These are phyloP conservation scores for Drosophila repletoides DNA, from an alignment of 1,140 invertebrate species.

Conservation along the genomic window DNA sequence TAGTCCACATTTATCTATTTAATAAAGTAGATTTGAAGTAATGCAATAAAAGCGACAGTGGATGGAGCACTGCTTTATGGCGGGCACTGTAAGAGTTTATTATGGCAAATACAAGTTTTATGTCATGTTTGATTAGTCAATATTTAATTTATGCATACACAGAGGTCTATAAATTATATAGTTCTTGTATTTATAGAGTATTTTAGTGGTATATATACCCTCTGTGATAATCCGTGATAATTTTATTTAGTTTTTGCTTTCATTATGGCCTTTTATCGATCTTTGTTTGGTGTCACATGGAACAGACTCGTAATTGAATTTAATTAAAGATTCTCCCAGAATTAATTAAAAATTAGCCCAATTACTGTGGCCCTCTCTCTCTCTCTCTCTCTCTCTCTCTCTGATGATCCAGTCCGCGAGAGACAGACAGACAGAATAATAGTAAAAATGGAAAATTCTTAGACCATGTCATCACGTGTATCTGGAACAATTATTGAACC, in stretches of 20 bases:
- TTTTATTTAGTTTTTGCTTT: constrained; percentile 29
- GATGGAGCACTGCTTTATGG: constrained; percentile 8
- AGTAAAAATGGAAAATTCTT: constrained; percentile 34
- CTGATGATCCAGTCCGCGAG: too few relatives aligned
- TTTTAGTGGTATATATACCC: neutral
- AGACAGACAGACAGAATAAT: neutral
- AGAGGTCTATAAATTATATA: too few relatives aligned
- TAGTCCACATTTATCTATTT: neutral
- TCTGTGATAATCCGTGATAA: constrained; percentile 50
- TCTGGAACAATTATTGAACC: constrained; percentile 12
- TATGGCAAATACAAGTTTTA: constrained; percentile 16
- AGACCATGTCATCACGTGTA: constrained; percentile 38
- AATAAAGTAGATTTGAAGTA: neutral
- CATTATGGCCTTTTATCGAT: constrained; percentile 41
- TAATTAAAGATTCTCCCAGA: constrained; percentile 52
- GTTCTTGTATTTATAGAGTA: too few relatives aligned
- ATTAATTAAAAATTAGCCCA: constrained; percentile 54
- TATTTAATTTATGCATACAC: too few relatives aligned
- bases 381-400: too few relatives aligned
- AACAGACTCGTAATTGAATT: constrained; percentile 59
- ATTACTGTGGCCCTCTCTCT: too few relatives aligned
- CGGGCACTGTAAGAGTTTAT: too few relatives aligned
- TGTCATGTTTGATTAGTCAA: constrained; percentile 20
- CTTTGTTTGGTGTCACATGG: constrained; percentile 31
- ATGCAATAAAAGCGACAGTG: neutral